A percentile compares a stretch with the other conserved stretches of the same genome.
These are phyloP conservation scores for Falco naumanni DNA, from an alignment of 2,797 vertebrate genomes.

Conservation along the genomic window DNA sequence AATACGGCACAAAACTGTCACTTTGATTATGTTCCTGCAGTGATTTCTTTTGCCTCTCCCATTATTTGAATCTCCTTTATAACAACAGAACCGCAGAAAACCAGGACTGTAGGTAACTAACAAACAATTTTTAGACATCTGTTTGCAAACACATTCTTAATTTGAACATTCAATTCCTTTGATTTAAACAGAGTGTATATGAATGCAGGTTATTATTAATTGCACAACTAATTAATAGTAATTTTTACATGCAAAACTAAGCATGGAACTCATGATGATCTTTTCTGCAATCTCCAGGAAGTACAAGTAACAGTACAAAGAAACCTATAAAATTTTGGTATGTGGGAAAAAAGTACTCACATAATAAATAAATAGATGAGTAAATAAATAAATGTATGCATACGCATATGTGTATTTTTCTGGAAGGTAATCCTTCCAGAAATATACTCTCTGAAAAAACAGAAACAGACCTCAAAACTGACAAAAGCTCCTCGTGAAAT, in stretches of 20 bases:
- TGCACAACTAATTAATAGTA: neutral
- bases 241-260: neutral
- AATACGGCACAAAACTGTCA: conserved; percentile 53
- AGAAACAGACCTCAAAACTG: neutral
- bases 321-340: neutral
- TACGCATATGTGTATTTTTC: neutral
- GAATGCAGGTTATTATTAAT: conserved; percentile 4
- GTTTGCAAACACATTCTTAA: conserved; percentile 17
- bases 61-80: conserved; percentile 9
- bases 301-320: neutral
- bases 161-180: conserved; percentile 12
- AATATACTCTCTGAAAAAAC: neutral
- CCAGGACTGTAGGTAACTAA: neutral
- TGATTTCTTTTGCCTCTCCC: conserved; percentile 33
- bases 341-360: neutral
- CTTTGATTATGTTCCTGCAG: conserved; percentile 22
- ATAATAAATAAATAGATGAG: neutral
- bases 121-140: neutral
- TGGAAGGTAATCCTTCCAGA: conserved; percentile 2
- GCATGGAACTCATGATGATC: neutral
- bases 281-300: neutral
- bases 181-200: neutral
- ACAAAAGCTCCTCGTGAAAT: neutral
- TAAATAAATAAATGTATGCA: neutral
- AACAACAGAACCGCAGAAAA: neutral